phyloP scores from a whole-genome alignment of 2,113 vertebrate species.

The Hiodon alosoides region DNA sequence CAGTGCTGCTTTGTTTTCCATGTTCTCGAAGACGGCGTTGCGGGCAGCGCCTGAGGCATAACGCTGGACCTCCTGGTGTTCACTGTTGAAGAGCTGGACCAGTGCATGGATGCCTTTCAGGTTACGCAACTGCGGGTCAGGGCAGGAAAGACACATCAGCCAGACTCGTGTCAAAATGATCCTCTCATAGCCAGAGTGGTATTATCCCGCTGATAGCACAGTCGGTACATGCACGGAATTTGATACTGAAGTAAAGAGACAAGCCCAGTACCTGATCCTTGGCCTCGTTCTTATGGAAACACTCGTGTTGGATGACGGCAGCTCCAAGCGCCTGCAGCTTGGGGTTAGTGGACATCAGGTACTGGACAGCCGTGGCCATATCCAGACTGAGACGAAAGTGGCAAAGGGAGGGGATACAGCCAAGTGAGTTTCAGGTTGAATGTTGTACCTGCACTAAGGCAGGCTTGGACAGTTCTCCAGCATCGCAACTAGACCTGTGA shows the following conservation, averaged over 20 bases:
- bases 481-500: no score
- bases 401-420: not conserved
- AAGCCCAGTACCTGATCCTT: slow-evolving; percentile 76
- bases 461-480: no score
- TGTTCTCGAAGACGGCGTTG: slow-evolving; percentile 89
- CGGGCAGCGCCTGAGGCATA: slow-evolving; percentile 84
- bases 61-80: slow-evolving; percentile 84
- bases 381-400: slow-evolving; percentile 57
- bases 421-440: not conserved
- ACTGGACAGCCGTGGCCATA: slow-evolving; percentile 78
- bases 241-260: not conserved
- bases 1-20: slow-evolving; percentile 80
- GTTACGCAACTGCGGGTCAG: slow-evolving; percentile 66
- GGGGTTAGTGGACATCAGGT: slow-evolving; percentile 74
- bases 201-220: no score
- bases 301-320: slow-evolving; percentile 89
- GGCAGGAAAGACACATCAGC: not conserved
- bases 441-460: no score
- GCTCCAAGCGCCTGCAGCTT: slow-evolving; percentile 81
- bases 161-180: not conserved
- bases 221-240: not conserved
- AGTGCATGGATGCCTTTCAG: slow-evolving; percentile 79
- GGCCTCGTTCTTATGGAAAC: slow-evolving; percentile 80
- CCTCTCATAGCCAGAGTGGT: no score
- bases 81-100: slow-evolving; percentile 83